phyloP scores from a whole-genome alignment of 1,140 invertebrate genomes.

The Lamellibrachia luymesi region DNA sequence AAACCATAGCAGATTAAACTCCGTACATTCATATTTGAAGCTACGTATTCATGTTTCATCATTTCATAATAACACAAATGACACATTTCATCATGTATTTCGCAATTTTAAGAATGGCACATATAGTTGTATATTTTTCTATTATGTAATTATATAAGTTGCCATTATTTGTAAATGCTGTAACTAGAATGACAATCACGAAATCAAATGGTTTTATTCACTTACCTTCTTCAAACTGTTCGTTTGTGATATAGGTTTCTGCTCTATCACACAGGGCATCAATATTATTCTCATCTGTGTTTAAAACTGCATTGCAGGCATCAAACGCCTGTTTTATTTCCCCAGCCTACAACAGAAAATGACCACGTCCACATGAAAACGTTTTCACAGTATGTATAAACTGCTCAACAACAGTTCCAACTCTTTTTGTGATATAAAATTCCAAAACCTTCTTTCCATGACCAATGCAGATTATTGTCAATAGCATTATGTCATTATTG shows the following conservation, averaged over 20 bases:
- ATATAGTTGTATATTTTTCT: background rate
- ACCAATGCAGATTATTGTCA: too few relatives aligned
- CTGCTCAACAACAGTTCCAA: too few relatives aligned
- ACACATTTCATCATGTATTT: background rate
- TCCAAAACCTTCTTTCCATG: too few relatives aligned
- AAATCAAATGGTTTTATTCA: background rate
- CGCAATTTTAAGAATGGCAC: background rate
- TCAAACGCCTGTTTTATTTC: constrained; percentile 66
- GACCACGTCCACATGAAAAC: background rate
- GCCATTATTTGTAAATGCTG: background rate
- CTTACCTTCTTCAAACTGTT: constrained; percentile 88
- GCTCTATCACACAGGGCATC: constrained; percentile 85
- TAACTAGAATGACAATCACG: background rate
- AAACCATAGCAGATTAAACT: too few relatives aligned
- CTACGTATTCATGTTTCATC: background rate
- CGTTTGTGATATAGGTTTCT: constrained; percentile 84
- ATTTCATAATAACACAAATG: background rate
- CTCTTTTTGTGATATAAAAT: too few relatives aligned
- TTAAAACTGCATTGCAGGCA: constrained; percentile 78
- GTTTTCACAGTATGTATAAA: too few relatives aligned
- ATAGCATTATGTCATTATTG: too few relatives aligned
- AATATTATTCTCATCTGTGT: constrained; percentile 68
- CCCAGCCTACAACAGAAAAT: constrained; percentile 60
- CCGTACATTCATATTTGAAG: background rate
- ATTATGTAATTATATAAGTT: background rate